Evolutionary conservation across 2,888 invertebrate species (phyloP).

Genomic region (Rhamphomyia laevipes): DNA sequence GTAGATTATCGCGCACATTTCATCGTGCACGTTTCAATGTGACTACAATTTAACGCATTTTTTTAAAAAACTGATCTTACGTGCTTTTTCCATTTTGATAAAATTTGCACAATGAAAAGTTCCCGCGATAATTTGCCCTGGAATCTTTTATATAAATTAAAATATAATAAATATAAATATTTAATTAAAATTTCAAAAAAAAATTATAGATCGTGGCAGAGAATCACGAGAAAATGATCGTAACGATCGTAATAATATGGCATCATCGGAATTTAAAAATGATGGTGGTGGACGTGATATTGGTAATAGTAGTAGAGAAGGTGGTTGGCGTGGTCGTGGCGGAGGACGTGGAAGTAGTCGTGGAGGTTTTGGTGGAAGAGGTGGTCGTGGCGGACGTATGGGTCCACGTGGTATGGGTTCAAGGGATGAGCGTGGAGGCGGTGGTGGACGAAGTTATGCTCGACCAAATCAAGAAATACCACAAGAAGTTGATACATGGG

Average conservation of each 20-base stretch:
- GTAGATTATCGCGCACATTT: background rate
- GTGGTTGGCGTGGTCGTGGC: constrained; percentile 38
- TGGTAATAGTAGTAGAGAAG: constrained; percentile 26
- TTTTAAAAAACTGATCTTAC: too few relatives aligned
- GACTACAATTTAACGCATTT: background rate
- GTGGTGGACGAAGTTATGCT: constrained; percentile 23
- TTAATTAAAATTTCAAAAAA: background rate
- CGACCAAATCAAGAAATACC: constrained; percentile 33
- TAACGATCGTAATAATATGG: constrained; percentile 19
- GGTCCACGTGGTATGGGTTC: constrained; percentile 20
- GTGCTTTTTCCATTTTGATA: background rate
- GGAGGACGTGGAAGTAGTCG: constrained; percentile 39
- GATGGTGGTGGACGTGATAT: constrained; percentile 35
- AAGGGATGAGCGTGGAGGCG: constrained; percentile 21
- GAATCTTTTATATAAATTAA: too few relatives aligned
- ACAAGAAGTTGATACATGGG: constrained; percentile 45
- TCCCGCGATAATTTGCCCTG: too few relatives aligned
- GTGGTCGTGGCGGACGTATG: constrained; percentile 39
- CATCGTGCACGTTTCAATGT: background rate
- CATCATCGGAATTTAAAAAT: constrained; percentile 14
- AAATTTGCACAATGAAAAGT: too few relatives aligned
- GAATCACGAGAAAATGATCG: constrained; percentile 48
- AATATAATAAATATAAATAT: background rate
- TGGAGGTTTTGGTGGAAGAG: constrained; percentile 40
- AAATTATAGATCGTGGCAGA: constrained; percentile 42